Base-by-base conservation (phyloP, 2,797 vertebrate genomes). In the Coccyzus lansbergi region DNA sequence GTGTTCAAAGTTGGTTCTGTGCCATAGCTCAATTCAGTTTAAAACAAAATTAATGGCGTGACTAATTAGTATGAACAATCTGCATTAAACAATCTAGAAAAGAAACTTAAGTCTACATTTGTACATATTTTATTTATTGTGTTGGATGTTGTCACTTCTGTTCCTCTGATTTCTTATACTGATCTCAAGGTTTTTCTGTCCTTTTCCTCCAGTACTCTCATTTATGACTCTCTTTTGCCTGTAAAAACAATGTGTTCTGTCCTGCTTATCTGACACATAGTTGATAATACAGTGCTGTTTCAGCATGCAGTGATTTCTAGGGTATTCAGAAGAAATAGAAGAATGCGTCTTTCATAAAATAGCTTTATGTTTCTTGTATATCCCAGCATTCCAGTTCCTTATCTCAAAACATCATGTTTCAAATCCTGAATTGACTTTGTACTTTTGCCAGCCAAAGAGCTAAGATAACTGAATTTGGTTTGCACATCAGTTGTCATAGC, bases 381-480 rank as follows among this genome's bases (percentile, higher is more conserved):
- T 64, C 55, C 78, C 51, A 71, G 34, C 49, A 85, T 86, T 90
- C 56, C n/a, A 19, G 16, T 59, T 83, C 52, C 60, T 93, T 93
- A 92, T 94, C 93, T 93, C 55, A 86, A 80, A 94, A 88, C 58
- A 94, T 94, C 86, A 86, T 88, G 59, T 95, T 92, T 93, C 62
- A 88, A 85, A 92, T 92, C 49, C 64, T 49, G 60, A 86, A 60
- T 48, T 92, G 81, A 90, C 77, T 91, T 86, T 70, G 74, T 79
- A 74, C 52, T 70, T 88, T 83, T 74, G 58, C 88, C 86, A 93
- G 65, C 46, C 90, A 75, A 75, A 75, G 65, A 83, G 49, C 51
- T 53, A 78, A 92, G 81, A 90, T 87, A 92, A 87, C 53, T 70
- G 53, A 80, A 85, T 93, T 88, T 88, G 75, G 34, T 86, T 90